These are phyloP conservation scores for Hippolais icterina DNA, from an alignment of 2,113 vertebrate species.

Conservation along the genomic window DNA sequence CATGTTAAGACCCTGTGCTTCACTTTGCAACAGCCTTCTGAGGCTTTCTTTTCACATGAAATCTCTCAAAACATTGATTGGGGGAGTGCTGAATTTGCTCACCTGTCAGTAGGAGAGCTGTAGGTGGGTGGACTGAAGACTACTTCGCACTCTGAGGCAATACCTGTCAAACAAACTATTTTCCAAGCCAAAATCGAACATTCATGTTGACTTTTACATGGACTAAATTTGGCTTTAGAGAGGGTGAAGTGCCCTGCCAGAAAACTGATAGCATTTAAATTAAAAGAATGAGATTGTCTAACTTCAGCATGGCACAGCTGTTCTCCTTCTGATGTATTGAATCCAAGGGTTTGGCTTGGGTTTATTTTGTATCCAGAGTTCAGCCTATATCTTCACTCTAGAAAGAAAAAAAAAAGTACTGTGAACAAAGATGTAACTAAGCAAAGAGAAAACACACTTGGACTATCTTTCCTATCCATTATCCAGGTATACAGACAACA, in stretches of 20 bases:
- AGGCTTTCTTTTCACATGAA: neutral
- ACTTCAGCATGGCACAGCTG: neutral
- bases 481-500: neutral
- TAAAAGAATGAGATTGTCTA: neutral
- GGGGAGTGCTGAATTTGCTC: neutral
- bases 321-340: neutral
- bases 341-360: neutral
- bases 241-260: neutral
- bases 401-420: neutral
- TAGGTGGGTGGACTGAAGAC: neutral
- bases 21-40: neutral
- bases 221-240: neutral
- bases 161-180: neutral
- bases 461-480: neutral
- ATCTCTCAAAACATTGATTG: neutral
- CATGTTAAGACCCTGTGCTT: neutral
- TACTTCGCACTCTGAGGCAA: neutral
- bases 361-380: neutral
- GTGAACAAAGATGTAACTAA: neutral
- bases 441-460: neutral
- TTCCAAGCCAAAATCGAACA: neutral
- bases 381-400: neutral
- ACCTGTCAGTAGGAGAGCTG: constrained; percentile 2
- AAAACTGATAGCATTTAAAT: neutral
- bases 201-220: neutral